These are phyloP conservation scores for Thera obeliscata DNA, from an alignment of 2,888 invertebrate genomes.

Conservation along the genomic window DNA sequence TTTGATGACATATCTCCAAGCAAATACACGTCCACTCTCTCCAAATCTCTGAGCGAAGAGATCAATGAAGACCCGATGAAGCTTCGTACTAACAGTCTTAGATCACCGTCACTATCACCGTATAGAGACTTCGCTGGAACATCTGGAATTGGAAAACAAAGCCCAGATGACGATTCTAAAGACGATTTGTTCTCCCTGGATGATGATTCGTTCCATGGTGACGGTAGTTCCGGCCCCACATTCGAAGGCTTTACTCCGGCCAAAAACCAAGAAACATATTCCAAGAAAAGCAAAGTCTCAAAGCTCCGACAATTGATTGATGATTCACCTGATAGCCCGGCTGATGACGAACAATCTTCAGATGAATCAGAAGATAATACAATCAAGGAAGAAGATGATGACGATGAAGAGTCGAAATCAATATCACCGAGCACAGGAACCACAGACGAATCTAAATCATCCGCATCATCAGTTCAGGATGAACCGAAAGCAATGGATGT, in stretches of 20 bases:
- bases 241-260: conserved; percentile 85
- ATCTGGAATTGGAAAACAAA: conserved; percentile 85
- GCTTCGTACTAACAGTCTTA: conserved; percentile 60
- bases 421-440: conserved; percentile 51
- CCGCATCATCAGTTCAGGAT: conserved; percentile 45
- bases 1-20: conserved; percentile 81
- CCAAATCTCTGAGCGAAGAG: conserved; percentile 83
- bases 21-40: conserved; percentile 74
- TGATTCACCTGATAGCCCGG: conserved; percentile 79
- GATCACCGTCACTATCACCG: conserved; percentile 76
- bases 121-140: conserved; percentile 72
- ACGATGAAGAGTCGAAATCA: conserved; percentile 54
- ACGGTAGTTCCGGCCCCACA: conserved; percentile 78
- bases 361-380: conserved; percentile 67
- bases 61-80: conserved; percentile 76
- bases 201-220: conserved; percentile 85
- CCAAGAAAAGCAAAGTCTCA: conserved; percentile 78
- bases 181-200: conserved; percentile 85
- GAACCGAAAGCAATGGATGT: conserved; percentile 47
- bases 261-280: conserved; percentile 82
- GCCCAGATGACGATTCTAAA: conserved; percentile 86
- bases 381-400: conserved; percentile 60
- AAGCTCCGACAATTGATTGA: conserved; percentile 77
- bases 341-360: conserved; percentile 82
- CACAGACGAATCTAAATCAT: conserved; percentile 52